Base-by-base conservation (phyloP, 1,140 invertebrate genomes). In the Leptinotarsa defecta region DNA sequence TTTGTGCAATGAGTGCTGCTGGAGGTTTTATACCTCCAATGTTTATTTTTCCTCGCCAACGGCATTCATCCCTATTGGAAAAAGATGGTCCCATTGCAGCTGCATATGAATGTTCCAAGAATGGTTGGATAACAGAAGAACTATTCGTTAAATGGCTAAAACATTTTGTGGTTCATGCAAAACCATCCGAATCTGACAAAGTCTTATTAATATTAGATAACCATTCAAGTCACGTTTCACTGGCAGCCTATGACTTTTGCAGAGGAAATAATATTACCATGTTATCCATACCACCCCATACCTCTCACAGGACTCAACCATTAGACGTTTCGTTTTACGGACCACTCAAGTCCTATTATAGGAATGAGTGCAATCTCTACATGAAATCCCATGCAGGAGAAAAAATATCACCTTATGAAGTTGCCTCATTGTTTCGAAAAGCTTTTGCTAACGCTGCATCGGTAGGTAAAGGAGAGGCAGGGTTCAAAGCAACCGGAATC, bases 11-110 rank as follows among this genome's bases (percentile, higher is more conserved):
- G 78, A 86, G 79, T 76, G 75, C 76, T 77, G 74, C 76, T 68
- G 84, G 83, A 0, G 72, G 70, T 11, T 86, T 71, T 78, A 79
- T 86, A 61, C 84, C 85, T 69, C 86, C 86, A 1, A 83, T 86
- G 82, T 84, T 87, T 82, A 86, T 86, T 64, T 86, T 81, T 74
- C 48, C 68, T 48, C 20, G 67, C 6, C 67, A 75, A 34, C 20
- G 67, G 62, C 49, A 70, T 52, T 75, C 57, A 63, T 17, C 52
- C 17, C 65, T 27, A 17, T 72, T 71, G 34, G 15, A 52, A 20
- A 84, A 85, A 74, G 68, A 71, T 83, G 84, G 84, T 34, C 86
- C 79, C 24, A 85, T 78, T 34, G 86, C 86, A 48, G 82, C 81
- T 19, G 27, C 74, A n/a, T 80, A 81, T 74, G 73, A 78, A n/a